Evolutionary conservation across 2,113 vertebrate genomes (phyloP).

Genomic region (Phalacrocorax pelagicus): DNA sequence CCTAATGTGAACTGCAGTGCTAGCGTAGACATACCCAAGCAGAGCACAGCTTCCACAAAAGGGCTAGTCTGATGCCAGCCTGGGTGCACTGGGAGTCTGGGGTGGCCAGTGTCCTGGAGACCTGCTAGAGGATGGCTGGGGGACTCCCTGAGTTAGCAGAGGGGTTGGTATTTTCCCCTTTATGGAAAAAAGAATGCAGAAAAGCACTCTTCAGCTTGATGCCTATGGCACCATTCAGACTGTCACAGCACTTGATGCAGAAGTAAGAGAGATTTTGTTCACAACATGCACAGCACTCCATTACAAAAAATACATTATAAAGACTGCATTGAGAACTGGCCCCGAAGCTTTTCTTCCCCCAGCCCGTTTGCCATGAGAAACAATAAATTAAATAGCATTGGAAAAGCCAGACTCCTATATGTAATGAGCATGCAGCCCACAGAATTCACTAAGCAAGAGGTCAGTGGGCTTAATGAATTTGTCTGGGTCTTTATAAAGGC

Average conservation of each 20-base stretch:
- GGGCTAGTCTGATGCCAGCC: not conserved
- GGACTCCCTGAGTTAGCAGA: not conserved
- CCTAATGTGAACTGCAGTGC: not conserved
- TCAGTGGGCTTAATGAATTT: not conserved
- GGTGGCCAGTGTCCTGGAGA: not conserved
- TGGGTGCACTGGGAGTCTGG: not conserved
- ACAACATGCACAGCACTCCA: not conserved
- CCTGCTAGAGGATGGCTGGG: not conserved
- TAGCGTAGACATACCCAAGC: not conserved
- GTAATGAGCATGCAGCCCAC: not conserved
- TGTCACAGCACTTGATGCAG: not conserved
- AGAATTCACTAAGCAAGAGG: not conserved
- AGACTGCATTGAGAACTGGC: not conserved
- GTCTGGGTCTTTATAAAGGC: not conserved
- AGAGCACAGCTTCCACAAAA: not conserved
- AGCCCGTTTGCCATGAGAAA: not conserved
- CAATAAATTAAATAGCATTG: not conserved
- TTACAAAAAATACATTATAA: not conserved
- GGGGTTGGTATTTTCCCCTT: not conserved
- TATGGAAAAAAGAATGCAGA: not conserved
- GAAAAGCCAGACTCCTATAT: accelerated
- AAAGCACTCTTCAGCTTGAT: not conserved
- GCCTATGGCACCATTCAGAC: not conserved
- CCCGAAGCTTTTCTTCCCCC: not conserved
- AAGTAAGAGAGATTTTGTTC: constrained; percentile 16